Conservation (phyloP, 2,113 vertebrate genomes). For the Rafetus swinhoei region DNA sequence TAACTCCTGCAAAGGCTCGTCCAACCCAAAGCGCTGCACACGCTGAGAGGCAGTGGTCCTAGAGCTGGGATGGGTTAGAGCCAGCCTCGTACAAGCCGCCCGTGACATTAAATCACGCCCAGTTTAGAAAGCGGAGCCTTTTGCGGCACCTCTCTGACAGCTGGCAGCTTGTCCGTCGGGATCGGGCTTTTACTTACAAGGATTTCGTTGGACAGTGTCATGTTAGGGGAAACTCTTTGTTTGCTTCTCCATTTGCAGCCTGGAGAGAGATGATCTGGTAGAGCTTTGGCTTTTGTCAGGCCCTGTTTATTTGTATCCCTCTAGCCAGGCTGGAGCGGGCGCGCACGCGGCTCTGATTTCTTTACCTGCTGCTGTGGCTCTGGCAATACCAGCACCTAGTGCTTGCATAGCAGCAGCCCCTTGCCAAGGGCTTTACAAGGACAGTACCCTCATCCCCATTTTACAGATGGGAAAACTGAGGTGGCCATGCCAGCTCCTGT, state of each 20-base stretch:
- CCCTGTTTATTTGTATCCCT: accelerated
- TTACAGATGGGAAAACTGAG: background rate
- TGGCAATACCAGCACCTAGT: background rate
- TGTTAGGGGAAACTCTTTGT: background rate
- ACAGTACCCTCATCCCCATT: background rate
- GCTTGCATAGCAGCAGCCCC: background rate
- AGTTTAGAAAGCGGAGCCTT: background rate
- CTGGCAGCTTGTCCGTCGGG: background rate
- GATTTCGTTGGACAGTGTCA: accelerated
- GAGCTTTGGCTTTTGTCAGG: background rate
- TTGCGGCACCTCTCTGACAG: background rate
- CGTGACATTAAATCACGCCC: background rate
- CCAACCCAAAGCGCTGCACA: background rate
- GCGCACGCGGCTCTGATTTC: background rate
- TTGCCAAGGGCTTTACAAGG: background rate
- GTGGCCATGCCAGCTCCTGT: background rate
- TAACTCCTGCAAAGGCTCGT: background rate
- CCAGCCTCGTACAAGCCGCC: accelerated
- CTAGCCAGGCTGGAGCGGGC: background rate
- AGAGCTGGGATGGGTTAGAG: background rate
- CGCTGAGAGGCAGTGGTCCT: background rate
- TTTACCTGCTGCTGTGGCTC: background rate
- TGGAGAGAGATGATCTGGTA: accelerated
- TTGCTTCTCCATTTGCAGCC: background rate
- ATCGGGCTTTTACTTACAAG: accelerated